Conservation (phyloP, 2,888 invertebrate genomes). For the Pogonocherus hispidulus region DNA sequence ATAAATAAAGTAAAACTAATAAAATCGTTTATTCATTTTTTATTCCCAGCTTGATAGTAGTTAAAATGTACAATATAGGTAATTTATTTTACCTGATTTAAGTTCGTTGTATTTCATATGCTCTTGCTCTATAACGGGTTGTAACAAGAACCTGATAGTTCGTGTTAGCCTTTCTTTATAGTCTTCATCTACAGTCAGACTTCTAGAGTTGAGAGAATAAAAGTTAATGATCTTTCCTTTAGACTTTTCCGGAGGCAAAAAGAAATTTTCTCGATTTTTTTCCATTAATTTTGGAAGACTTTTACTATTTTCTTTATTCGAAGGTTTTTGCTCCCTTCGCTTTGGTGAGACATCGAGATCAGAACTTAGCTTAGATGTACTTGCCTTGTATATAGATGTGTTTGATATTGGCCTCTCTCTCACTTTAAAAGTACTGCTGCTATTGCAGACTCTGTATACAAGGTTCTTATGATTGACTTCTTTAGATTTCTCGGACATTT, state of each 20-base stretch:
- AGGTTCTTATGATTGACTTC: not conserved
- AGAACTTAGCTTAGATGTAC: not conserved
- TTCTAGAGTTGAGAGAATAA: constrained; percentile 16
- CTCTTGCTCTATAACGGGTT: constrained; percentile 50
- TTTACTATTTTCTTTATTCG: not conserved
- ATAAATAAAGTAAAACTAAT: no score
- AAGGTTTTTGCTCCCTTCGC: not conserved
- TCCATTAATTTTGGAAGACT: not conserved
- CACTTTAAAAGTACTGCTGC: not conserved
- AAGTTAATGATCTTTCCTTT: constrained; percentile 32
- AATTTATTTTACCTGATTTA: constrained; percentile 43
- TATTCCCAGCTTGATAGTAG: no score
- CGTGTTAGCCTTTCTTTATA: constrained; percentile 39
- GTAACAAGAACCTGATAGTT: constrained; percentile 42
- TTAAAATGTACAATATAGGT: no score
- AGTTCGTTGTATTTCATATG: constrained; percentile 50
- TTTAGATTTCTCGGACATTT: constrained; percentile 1
- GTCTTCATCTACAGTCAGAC: constrained; percentile 40
- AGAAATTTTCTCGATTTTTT: constrained; percentile 17
- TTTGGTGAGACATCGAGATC: not conserved
- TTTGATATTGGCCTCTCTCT: not conserved
- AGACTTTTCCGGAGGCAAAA: constrained; percentile 34
- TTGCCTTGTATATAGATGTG: not conserved
- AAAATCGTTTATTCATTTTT: no score
- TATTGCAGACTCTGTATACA: not conserved